These are phyloP conservation scores for Ictidomys tridecemlineatus DNA, from an alignment of 2,113 vertebrate genomes.

Conservation along the genomic window DNA sequence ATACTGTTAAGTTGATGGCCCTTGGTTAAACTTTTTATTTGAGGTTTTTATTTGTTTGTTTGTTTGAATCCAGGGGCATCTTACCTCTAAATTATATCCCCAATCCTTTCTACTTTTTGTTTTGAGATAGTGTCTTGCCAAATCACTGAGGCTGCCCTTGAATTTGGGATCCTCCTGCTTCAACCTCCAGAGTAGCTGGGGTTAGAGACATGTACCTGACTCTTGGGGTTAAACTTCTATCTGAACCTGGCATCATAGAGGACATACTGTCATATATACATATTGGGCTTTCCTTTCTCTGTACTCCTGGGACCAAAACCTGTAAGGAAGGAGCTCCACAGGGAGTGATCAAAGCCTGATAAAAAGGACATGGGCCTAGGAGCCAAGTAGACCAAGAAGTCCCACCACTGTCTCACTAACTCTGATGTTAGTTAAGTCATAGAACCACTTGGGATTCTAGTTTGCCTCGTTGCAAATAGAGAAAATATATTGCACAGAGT, in stretches of 20 bases:
- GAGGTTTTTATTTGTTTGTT: no score
- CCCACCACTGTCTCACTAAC: not conserved
- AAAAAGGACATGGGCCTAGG: not conserved
- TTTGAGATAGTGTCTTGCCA: no score
- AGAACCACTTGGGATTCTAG: not conserved
- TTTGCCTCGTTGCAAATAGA: constrained; percentile 10
- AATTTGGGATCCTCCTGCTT: no score
- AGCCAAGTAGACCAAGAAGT: constrained; percentile 47
- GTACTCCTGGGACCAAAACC: constrained; percentile 3
- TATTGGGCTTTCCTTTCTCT: constrained; percentile 25
- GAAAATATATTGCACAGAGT: not conserved
- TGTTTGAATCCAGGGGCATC: no score
- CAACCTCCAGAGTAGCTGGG: no score
- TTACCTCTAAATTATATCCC: no score
- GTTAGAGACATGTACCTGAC: no score
- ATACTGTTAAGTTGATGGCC: not conserved
- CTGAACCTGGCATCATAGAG: not conserved
- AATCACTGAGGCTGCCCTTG: no score
- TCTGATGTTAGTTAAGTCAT: not conserved
- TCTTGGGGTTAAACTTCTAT: not conserved
- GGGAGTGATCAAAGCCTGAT: not conserved
- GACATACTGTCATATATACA: not conserved
- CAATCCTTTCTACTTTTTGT: no score
- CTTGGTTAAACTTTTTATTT: not conserved
- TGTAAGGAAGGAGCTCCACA: not conserved